These are phyloP conservation scores for Zygothrica quintamaculata DNA, from an alignment of 2,888 invertebrate species.

Conservation along the genomic window DNA sequence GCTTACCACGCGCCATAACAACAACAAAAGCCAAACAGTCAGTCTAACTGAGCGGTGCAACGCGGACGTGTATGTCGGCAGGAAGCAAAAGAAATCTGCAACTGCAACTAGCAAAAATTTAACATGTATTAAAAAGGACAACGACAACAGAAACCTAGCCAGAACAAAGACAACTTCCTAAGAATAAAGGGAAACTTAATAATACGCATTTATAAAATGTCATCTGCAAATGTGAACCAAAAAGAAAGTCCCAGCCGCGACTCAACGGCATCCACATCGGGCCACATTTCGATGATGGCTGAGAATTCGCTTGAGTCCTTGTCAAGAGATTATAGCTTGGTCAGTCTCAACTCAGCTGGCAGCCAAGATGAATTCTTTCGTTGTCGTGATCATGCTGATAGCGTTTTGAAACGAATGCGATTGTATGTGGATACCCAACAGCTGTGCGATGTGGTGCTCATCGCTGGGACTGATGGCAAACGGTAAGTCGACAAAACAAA, in stretches of 20 bases:
- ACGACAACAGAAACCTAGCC: constrained; percentile 7
- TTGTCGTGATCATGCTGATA: constrained; percentile 92
- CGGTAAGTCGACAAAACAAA: constrained; percentile 84
- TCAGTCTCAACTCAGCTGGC: constrained; percentile 88
- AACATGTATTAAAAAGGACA: constrained; percentile 31
- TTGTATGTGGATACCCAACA: constrained; percentile 92
- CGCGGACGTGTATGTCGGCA: constrained; percentile 52
- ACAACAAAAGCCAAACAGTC: constrained; percentile 61
- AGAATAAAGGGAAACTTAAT: neutral
- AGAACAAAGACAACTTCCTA: constrained; percentile 8
- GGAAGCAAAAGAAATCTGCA: constrained; percentile 38
- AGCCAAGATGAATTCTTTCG: constrained; percentile 92
- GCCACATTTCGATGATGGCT: constrained; percentile 81
- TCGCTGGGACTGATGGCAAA: constrained; percentile 89
- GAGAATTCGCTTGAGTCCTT: constrained; percentile 85
- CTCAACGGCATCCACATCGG: constrained; percentile 83
- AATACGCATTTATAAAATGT: constrained; percentile 52
- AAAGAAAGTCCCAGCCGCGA: constrained; percentile 85
- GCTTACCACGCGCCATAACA: constrained; percentile 60
- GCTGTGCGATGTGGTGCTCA: constrained; percentile 94
- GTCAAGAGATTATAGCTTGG: constrained; percentile 88
- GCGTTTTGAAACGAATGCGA: constrained; percentile 92
- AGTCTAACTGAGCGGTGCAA: constrained; percentile 55
- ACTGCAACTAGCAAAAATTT: constrained; percentile 21
- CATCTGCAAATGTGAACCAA: constrained; percentile 68